phyloP scores from a whole-genome alignment of 2,113 vertebrate species.

The Pycnonotus jocosus region DNA sequence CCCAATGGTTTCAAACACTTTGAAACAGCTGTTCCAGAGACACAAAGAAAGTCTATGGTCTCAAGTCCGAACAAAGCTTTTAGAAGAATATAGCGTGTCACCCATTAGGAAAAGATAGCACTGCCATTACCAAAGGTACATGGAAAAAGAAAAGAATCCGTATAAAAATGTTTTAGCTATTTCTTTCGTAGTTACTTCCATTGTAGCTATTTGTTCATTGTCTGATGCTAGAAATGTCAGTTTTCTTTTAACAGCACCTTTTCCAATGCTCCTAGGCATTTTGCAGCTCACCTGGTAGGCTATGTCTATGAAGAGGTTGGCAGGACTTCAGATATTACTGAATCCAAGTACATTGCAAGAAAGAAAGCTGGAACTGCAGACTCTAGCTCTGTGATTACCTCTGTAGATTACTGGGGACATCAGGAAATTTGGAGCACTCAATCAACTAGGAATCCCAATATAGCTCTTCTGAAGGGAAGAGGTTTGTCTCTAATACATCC shows the following conservation, averaged over 20 bases:
- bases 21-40: neutral
- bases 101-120: neutral
- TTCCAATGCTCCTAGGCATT: neutral
- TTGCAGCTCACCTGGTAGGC: neutral
- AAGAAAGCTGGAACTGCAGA: neutral
- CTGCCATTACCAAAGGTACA: neutral
- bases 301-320: neutral
- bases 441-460: neutral
- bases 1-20: neutral
- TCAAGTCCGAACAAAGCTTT: neutral
- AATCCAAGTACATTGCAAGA: neutral
- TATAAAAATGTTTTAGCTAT: neutral
- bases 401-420: neutral
- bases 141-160: neutral
- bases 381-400: neutral
- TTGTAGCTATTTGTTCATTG: neutral
- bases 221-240: neutral
- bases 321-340: neutral
- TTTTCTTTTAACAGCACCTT: neutral
- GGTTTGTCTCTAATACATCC: neutral
- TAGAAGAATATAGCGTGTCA: neutral
- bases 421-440: neutral
- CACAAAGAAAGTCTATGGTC: neutral
- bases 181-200: neutral
- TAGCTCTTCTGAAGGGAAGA: neutral